phyloP scores from a whole-genome alignment of 2,888 invertebrate genomes.

The Criorhina ranunculi region DNA sequence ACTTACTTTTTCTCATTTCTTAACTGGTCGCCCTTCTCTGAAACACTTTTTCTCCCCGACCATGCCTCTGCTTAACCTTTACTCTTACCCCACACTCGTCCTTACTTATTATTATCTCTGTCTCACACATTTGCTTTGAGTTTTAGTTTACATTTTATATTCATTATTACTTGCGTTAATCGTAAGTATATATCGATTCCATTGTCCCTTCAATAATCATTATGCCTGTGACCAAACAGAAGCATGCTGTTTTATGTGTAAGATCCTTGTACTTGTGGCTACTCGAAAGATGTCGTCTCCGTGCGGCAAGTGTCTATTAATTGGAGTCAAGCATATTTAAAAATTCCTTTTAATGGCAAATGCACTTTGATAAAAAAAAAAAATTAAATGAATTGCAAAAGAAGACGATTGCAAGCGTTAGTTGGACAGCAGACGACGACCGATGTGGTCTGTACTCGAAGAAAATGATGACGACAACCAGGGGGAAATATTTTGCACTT shows the following conservation, averaged over 20 bases:
- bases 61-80: too few species aligned
- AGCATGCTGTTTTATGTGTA: conserved; percentile 12
- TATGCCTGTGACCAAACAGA: neutral
- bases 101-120: too few species aligned
- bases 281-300: conserved; percentile 18
- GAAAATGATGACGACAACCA: conserved; percentile 9
- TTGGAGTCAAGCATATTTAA: conserved; percentile 70
- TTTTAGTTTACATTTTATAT: too few species aligned
- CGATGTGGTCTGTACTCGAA: neutral
- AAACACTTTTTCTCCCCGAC: too few species aligned
- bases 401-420: conserved; percentile 1
- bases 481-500: conserved; percentile 56
- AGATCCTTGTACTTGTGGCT: neutral
- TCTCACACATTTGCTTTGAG: too few species aligned
- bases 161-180: too few species aligned
- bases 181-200: too few species aligned
- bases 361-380: conserved; percentile 71
- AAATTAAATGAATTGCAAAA: conserved; percentile 55
- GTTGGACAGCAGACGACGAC: conserved; percentile 3
- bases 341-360: conserved; percentile 69
- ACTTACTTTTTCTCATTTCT: too few species aligned
- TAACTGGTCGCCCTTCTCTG: too few species aligned
- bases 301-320: conserved; percentile 63
- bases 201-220: too few species aligned
- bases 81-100: too few species aligned